Percentiles rank a stretch among this genome's conserved stretches.
phyloP scores from a whole-genome alignment of 2,113 vertebrate species.

The Jaculus jaculus region DNA sequence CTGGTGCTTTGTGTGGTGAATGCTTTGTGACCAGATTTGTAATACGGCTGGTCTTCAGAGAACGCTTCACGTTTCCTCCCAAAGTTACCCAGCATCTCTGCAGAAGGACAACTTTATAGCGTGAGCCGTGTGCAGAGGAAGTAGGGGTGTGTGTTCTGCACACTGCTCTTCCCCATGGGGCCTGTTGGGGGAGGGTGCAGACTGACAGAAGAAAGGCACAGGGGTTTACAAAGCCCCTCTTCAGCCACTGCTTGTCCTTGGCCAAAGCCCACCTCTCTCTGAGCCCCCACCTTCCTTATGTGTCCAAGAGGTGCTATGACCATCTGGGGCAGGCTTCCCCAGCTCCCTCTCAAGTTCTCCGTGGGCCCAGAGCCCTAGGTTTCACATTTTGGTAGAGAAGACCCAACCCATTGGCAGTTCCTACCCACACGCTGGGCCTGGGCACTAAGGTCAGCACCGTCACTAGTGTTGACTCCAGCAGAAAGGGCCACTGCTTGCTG shows the following conservation, averaged over 20 bases:
- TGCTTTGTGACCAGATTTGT: slow-evolving; percentile 53
- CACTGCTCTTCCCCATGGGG: neutral
- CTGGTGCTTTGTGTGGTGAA: slow-evolving; percentile 23
- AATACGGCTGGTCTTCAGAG: slow-evolving; percentile 29
- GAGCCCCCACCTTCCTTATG: neutral
- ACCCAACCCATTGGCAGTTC: neutral
- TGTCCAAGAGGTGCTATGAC: neutral
- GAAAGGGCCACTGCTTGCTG: neutral
- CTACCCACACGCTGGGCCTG: neutral
- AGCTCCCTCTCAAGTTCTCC: neutral
- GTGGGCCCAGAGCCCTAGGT: neutral
- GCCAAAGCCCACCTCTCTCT: neutral
- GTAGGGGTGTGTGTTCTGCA: neutral
- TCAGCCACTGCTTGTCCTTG: neutral
- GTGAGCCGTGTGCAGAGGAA: neutral
- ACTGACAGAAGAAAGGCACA: neutral
- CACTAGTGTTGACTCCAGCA: neutral
- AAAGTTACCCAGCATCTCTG: slow-evolving; percentile 37
- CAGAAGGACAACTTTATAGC: neutral
- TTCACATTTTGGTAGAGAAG: slow-evolving; percentile 20
- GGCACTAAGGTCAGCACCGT: neutral
- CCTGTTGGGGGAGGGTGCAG: neutral
- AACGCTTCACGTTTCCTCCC: slow-evolving; percentile 24
- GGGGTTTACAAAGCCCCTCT: neutral
- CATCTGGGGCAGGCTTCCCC: neutral